Evolutionary conservation across 1,140 invertebrate species (phyloP), one percentile per base, ranked within the genome.

Genomic region (Leguminivora glycinivorella): DNA sequence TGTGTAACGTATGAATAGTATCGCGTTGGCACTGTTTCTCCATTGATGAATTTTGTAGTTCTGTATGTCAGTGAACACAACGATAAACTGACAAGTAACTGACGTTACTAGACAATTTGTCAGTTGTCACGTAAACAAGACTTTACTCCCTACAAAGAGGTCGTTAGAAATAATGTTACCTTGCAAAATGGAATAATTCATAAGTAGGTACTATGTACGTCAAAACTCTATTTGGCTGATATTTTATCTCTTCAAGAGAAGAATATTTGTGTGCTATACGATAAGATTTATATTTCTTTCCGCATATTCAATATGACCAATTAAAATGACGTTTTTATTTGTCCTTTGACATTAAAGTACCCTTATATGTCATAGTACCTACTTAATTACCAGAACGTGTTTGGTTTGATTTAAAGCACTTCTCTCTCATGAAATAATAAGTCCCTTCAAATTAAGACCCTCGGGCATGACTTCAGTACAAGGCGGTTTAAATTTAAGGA

Each of bases 401-500:
- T 52, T 52, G 19, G 47, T 52, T 52, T 52, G 47, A 22, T 52
- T 22, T 52, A 52, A 52, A 22, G 47, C 25, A 34, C 25, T 34
- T 60, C 58, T 7, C 25, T 63, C n/a, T 17, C 26, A 22, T 63
- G 26, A 63, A 34, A 63, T 63, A 63, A 29, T 29, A 29, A 63
- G 58, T 63, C 25, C 25, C 58, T 63, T 63, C 26, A 63, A 63
- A 63, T 63, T 63, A 34, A 63, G 58, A 63, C 58, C 58, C n/a
- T 3, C n/a, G 26, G n/a, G 26, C 58, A 63, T 63, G 25, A 63
- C 58, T 63, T 63, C 26, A 31, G 58, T 63, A 63, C 58, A 63
- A 60, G 58, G 58, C n/a, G 58, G 29, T 63, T 63, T 63, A 63
- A 63, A 63, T 63, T 63, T 29, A 63, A 63, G 58, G 58, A 63